A percentile compares a stretch with the other conserved stretches of the same genome.
Conservation (phyloP, 23 tunicate species). For the Oikopleura vanhoeffeni region DNA sequence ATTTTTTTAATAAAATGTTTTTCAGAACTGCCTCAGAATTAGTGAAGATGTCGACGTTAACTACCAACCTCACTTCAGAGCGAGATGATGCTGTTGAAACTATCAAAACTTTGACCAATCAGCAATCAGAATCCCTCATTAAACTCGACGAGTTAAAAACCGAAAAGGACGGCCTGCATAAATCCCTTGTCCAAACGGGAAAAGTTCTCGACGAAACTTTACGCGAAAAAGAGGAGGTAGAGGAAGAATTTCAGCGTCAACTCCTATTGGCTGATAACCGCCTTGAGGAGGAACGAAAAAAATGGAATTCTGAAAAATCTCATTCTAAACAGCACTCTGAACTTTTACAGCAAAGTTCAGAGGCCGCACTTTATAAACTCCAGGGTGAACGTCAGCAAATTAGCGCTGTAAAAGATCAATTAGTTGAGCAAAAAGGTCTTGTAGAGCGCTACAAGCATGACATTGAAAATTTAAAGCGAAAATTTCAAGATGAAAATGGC, state of each 20-base stretch:
- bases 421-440: slow-evolving; percentile 1
- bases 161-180: neutral
- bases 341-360: neutral
- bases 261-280: neutral
- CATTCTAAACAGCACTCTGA: neutral
- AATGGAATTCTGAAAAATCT: neutral
- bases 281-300: neutral
- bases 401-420: neutral
- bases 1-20: too few species aligned
- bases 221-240: neutral
- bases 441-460: neutral
- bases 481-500: neutral
- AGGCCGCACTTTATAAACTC: slow-evolving; percentile 7
- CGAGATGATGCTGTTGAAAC: neutral
- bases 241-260: neutral
- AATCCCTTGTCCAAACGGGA: neutral
- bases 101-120: neutral
- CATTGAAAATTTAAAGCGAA: neutral
- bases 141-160: neutral
- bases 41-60: too few species aligned
- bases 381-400: slow-evolving; percentile 9
- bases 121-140: neutral
- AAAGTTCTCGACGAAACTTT: neutral
- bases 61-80: neutral
- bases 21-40: too few species aligned